Base-by-base conservation (phyloP, 64 coral and sea anemone genomes). In the Montipora foliosa region DNA sequence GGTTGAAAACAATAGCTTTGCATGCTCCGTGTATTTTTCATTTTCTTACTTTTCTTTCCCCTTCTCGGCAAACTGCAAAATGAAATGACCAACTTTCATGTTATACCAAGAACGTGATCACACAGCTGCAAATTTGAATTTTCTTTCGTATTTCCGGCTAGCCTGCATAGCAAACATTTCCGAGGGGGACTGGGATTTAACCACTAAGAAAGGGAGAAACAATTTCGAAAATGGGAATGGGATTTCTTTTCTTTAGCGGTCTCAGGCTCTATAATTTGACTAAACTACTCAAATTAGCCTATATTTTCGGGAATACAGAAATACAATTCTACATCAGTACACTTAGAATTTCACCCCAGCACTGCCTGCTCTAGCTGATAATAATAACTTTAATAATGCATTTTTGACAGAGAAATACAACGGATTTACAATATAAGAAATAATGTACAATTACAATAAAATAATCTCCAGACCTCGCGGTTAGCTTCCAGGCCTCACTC, bases 221-320 rank as follows among this genome's bases (percentile, higher is more conserved):
- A 67, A 67, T 67, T 67, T 67, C 8, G 64, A 67, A 67, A 67
- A 67, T 67, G 64, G 64, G 64, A 67, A 67, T 67, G 64, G 64
- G 64, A 67, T 67, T 67, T 67, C 64, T 67, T 4, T 16, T 67
- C 17, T 67, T 67, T 67, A 67, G 64, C 64, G 17, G 64, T 67
- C 64, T 67, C 64, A 4, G 64, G 16, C 64, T 67, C 12, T 14
- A 67, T 19, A 16, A 67, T 14, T 67, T 67, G 12, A 67, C 64
- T 3, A 4, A 67, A 67, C 64, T 67, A 14, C 12, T 67, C 64
- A 14, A 67, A 19, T 16, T 8, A 67, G 64, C 64, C 11, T 67
- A 67, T 67, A 4, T 67, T 67, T 67, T 6, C 9, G 9, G 64
- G 17, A 67, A 67, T 67, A 67, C 11, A 67, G 64, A 67, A 11